Conservation (phyloP, 2,797 vertebrate genomes). For the Falco concolor region DNA sequence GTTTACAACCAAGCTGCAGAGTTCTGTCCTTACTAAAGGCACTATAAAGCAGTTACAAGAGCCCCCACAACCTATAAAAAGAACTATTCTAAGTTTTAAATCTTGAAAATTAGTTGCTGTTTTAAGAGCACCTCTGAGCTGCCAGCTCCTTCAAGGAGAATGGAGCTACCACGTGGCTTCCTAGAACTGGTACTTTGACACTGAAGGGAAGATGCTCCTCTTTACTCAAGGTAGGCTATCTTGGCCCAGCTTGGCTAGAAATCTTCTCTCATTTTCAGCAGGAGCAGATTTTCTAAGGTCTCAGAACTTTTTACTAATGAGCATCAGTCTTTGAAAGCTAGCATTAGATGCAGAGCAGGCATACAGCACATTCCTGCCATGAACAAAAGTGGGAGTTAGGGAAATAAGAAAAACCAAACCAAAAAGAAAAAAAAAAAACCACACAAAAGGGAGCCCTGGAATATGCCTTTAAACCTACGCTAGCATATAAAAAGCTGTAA, state of each 20-base stretch:
- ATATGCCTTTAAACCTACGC: neutral
- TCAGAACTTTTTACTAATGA: neutral
- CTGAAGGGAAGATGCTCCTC: neutral
- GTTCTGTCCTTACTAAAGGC: neutral
- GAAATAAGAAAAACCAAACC: neutral
- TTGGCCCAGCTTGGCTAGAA: neutral
- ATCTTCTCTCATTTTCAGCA: neutral
- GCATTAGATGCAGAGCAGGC: neutral
- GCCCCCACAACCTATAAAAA: neutral
- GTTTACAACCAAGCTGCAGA: neutral
- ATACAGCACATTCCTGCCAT: neutral
- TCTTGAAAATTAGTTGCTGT: neutral
- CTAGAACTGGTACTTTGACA: neutral
- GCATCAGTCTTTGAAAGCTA: neutral
- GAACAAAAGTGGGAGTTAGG: neutral
- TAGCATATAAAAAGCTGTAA: neutral
- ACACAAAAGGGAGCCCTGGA: neutral
- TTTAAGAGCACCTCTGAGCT: neutral
- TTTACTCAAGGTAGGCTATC: neutral
- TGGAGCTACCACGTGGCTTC: neutral
- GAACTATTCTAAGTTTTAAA: neutral
- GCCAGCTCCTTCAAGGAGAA: neutral
- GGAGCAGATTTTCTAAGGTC: neutral
- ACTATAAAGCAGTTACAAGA: neutral
- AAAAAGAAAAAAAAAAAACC: neutral